These are phyloP conservation scores for Gymnobelideus leadbeateri DNA, from an alignment of 2,113 vertebrate species.

Conservation along the genomic window DNA sequence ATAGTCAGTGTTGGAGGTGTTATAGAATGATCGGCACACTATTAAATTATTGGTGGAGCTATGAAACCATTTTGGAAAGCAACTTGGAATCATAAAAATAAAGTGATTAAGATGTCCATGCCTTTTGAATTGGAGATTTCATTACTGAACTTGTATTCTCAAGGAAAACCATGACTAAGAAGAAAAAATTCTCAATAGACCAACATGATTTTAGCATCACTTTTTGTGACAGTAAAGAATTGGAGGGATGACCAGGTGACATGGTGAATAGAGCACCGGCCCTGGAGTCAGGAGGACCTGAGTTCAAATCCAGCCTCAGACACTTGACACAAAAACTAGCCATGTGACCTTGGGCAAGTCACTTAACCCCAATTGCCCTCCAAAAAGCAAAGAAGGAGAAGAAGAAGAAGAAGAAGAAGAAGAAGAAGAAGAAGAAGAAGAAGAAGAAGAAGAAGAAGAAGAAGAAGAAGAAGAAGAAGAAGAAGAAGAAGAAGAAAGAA, in stretches of 20 bases:
- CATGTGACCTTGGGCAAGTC: too few species aligned
- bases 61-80: not conserved
- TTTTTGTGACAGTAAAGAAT: not conserved
- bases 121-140: not conserved
- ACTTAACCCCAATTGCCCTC: too few species aligned
- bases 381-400: too few species aligned
- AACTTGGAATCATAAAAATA: not conserved
- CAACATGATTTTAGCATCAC: not conserved
- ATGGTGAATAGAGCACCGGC: too few species aligned
- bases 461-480: too few species aligned
- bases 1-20: not conserved
- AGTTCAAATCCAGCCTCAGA: too few species aligned
- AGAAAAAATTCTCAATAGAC: not conserved
- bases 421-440: too few species aligned
- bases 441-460: too few species aligned
- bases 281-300: too few species aligned
- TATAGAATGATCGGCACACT: not conserved
- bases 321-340: too few species aligned
- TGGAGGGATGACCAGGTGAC: not conserved
- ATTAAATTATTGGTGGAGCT: not conserved
- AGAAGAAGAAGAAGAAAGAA: too few species aligned
- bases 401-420: too few species aligned
- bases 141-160: not conserved
- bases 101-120: not conserved
- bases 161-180: not conserved